Evolutionary conservation across 2,888 invertebrate genomes (phyloP).

Genomic region (Druceiella hillmani): DNA sequence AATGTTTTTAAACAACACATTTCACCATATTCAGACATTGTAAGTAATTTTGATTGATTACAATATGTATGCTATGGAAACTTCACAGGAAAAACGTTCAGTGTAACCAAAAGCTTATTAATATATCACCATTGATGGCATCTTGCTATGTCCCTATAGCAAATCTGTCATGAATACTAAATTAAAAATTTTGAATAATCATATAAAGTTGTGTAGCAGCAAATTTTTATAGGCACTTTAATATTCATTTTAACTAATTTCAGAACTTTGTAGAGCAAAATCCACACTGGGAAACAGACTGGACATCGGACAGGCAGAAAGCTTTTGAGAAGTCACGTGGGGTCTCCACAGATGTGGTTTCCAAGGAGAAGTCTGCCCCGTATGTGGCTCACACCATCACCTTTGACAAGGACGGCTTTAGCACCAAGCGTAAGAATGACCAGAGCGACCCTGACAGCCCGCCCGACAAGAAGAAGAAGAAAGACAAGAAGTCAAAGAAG

Average conservation of each 20-base stretch:
- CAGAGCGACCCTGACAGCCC: conserved; percentile 35
- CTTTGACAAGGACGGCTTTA: conserved; percentile 32
- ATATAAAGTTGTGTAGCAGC: too few species aligned
- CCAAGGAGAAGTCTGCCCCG: conserved; percentile 34
- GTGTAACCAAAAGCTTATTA: too few species aligned
- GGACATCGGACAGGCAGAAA: conserved; percentile 76
- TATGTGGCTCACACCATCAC: conserved; percentile 47
- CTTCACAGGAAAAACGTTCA: too few species aligned
- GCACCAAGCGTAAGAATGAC: conserved; percentile 23
- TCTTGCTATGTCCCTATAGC: too few species aligned
- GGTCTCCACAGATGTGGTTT: conserved; percentile 28
- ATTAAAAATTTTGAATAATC: too few species aligned
- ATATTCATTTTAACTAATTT: conserved; percentile 19
- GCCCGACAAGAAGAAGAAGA: conserved; percentile 47
- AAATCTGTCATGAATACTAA: too few species aligned
- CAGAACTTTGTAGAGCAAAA: conserved; percentile 79
- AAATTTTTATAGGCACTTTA: conserved; percentile 4
- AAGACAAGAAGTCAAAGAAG: conserved; percentile 41
- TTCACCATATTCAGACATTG: too few species aligned
- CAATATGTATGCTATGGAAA: too few species aligned
- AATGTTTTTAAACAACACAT: too few species aligned
- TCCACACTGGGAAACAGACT: conserved; percentile 83
- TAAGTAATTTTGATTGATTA: too few species aligned
- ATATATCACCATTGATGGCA: too few species aligned
- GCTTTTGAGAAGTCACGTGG: conserved; percentile 54